A percentile compares a stretch with the other conserved stretches of the same genome.
These are phyloP conservation scores for Drosophila hamatofila DNA, from an alignment of 2,888 invertebrate genomes.

Conservation along the genomic window DNA sequence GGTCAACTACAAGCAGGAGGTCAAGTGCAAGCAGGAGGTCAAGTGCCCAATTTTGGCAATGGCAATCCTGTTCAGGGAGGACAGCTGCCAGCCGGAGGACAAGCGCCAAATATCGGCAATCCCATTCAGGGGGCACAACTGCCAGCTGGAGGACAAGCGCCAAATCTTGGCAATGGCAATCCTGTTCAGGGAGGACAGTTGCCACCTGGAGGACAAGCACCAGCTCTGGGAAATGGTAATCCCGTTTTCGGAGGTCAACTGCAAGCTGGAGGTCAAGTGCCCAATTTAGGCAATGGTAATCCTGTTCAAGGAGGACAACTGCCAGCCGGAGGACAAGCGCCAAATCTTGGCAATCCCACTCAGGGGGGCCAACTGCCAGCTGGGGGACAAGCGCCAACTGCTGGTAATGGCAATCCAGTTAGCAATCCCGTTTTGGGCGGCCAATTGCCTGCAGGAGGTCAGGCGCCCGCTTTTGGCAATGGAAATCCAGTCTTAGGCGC, in stretches of 20 bases:
- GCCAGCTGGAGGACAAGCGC: not conserved
- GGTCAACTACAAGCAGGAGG: slow-evolving; percentile 16
- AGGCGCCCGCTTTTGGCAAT: slow-evolving; percentile 8
- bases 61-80: slow-evolving; percentile 4
- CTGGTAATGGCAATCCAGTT: not conserved
- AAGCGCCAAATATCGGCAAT: slow-evolving; percentile 12
- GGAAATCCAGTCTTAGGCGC: not conserved
- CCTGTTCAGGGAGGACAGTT: slow-evolving; percentile 31
- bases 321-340: not conserved
- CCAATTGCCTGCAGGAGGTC: slow-evolving; percentile 30
- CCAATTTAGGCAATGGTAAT: not conserved
- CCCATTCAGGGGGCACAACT: not conserved
- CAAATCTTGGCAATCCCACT: not conserved
- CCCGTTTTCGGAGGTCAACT: slow-evolving; percentile 12
- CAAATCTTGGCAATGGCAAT: not conserved
- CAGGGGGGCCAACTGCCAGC: not conserved
- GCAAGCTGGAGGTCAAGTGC: not conserved
- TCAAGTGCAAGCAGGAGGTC: not conserved
- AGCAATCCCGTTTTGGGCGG: slow-evolving; percentile 6
- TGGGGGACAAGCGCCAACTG: not conserved
- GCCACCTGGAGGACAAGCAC: slow-evolving; percentile 14
- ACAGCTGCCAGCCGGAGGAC: slow-evolving; percentile 29
- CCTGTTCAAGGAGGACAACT: not conserved
- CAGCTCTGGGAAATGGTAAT: slow-evolving; percentile 7
- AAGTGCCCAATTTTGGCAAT: not conserved